Conservation (phyloP, 2,113 vertebrate species). For the Strix uralensis region DNA sequence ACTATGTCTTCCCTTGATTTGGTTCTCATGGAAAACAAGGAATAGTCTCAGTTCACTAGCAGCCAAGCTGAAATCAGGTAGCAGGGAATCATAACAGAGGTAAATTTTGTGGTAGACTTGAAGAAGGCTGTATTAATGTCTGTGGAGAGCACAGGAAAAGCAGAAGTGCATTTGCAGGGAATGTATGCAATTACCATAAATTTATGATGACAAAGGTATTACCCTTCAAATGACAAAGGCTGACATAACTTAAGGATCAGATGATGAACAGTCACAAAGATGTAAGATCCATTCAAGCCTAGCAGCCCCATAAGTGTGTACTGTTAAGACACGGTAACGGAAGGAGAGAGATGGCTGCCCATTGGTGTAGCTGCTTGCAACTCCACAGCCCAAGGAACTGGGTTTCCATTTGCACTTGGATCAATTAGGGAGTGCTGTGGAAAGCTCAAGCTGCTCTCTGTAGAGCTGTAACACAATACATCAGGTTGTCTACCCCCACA, state of each 20-base stretch:
- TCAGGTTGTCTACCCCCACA: not conserved
- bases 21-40: not conserved
- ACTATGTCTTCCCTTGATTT: not conserved
- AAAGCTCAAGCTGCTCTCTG: not conserved
- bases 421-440: not conserved
- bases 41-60: not conserved
- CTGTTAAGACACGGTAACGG: not conserved
- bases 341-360: not conserved
- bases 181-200: not conserved
- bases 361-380: not conserved
- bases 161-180: not conserved
- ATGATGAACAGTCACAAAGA: not conserved
- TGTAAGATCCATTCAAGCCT: not conserved
- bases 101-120: not conserved
- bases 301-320: rapidly evolving
- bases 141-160: not conserved
- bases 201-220: not conserved
- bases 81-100: not conserved
- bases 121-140: not conserved
- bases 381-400: not conserved
- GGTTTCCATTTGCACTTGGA: not conserved
- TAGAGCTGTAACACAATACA: not conserved
- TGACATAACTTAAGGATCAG: not conserved
- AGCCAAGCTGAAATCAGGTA: not conserved
- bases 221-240: not conserved